Conservation (phyloP, 2,113 vertebrate genomes). For the Microcebus griseorufus region DNA sequence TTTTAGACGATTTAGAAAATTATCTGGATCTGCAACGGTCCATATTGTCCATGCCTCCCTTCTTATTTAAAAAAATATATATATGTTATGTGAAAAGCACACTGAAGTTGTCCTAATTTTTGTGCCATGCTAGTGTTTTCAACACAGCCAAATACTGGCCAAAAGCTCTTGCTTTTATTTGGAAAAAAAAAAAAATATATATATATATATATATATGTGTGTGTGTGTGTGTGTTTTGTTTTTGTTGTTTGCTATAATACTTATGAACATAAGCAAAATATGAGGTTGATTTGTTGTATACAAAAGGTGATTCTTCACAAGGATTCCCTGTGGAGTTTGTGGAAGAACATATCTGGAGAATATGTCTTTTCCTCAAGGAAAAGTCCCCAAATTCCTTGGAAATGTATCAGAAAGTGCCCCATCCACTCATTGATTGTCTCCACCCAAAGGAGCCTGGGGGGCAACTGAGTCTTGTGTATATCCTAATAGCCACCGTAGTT, state of each 20-base stretch:
- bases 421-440: not conserved
- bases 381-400: not conserved
- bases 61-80: not conserved
- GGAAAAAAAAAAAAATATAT: not conserved
- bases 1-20: slow-evolving; percentile 47
- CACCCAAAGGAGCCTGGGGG: fast-evolving
- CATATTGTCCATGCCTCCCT: not conserved
- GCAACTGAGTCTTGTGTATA: not conserved
- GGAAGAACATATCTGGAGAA: not conserved
- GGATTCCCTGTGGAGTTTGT: not conserved
- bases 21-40: slow-evolving; percentile 19
- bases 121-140: not conserved
- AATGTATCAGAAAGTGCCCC: not conserved
- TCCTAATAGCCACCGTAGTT: fast-evolving
- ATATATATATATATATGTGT: no score
- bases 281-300: not conserved
- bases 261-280: not conserved
- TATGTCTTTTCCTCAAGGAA: not conserved
- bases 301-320: not conserved
- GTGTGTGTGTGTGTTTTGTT: not conserved
- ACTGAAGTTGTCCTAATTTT: not conserved
- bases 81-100: not conserved
- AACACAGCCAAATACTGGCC: not conserved
- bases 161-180: not conserved
- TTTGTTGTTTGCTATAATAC: not conserved